Evolutionary conservation across 2,888 invertebrate species (phyloP).

Genomic region (Erynnis tages): DNA sequence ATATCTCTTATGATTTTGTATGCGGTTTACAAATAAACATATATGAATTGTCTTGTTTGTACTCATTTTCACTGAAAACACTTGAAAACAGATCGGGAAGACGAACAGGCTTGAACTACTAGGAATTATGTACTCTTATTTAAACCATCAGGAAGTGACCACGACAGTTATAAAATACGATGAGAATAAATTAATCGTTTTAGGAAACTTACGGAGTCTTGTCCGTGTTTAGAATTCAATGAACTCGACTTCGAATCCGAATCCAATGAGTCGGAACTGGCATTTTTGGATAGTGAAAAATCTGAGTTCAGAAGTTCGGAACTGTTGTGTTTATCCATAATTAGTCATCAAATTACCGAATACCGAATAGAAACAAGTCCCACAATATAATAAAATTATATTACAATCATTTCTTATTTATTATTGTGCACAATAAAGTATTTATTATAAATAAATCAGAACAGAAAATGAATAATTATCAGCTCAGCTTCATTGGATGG

Average conservation of each 20-base stretch:
- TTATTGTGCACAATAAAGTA: too few relatives aligned
- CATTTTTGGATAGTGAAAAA: constrained; percentile 86
- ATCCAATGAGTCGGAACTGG: constrained; percentile 90
- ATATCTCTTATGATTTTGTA: constrained; percentile 59
- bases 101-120: constrained; percentile 19
- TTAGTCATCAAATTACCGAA: too few relatives aligned
- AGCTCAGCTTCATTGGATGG: too few relatives aligned
- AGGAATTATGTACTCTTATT: constrained; percentile 23
- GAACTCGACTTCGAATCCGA: constrained; percentile 93
- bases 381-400: too few relatives aligned
- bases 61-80: constrained; percentile 56
- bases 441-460: too few relatives aligned
- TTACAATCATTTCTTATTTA: too few relatives aligned
- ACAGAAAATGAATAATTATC: too few relatives aligned
- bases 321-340: constrained; percentile 85
- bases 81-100: constrained; percentile 26
- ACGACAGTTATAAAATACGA: constrained; percentile 53
- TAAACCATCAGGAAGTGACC: constrained; percentile 58
- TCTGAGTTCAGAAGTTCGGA: constrained; percentile 85
- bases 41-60: constrained; percentile 58
- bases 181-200: constrained; percentile 73
- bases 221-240: constrained; percentile 90
- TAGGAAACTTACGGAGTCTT: constrained; percentile 87
- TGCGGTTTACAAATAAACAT: constrained; percentile 68
- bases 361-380: too few relatives aligned